A percentile compares a stretch with the other conserved stretches of the same genome.
These are phyloP conservation scores for Cephus sareptanus DNA, from an alignment of 2,888 invertebrate species.

Conservation along the genomic window DNA sequence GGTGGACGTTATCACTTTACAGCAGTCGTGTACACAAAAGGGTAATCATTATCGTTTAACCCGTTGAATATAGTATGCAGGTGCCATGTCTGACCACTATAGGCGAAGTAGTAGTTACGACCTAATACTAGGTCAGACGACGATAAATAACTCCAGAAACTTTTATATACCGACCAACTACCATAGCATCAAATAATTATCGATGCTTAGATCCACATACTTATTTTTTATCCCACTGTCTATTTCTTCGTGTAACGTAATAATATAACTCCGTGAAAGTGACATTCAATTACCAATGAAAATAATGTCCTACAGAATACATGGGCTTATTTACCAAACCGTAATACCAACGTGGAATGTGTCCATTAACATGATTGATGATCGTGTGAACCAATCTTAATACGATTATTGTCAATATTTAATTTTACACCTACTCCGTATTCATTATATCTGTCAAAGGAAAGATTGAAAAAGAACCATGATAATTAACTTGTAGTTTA, in stretches of 20 bases:
- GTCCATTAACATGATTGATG: neutral
- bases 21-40: conserved; percentile 1
- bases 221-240: neutral
- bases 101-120: neutral
- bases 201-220: neutral
- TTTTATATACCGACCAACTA: neutral
- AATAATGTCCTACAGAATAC: neutral
- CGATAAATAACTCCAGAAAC: neutral
- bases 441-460: neutral
- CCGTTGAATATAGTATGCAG: neutral
- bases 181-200: neutral
- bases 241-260: neutral
- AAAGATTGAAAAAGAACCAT: neutral
- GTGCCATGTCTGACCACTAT: neutral
- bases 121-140: neutral
- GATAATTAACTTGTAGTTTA: neutral
- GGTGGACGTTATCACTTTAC: conserved; percentile 10
- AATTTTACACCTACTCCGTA: neutral
- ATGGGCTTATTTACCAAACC: neutral
- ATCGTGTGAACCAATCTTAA: no score
- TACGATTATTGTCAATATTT: neutral
- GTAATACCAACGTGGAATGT: neutral
- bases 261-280: neutral
- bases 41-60: neutral
- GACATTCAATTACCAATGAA: neutral